A percentile compares a stretch with the other conserved stretches of the same genome.
phyloP scores from a whole-genome alignment of 2,888 invertebrate genomes.

The Abscondita cerata region DNA sequence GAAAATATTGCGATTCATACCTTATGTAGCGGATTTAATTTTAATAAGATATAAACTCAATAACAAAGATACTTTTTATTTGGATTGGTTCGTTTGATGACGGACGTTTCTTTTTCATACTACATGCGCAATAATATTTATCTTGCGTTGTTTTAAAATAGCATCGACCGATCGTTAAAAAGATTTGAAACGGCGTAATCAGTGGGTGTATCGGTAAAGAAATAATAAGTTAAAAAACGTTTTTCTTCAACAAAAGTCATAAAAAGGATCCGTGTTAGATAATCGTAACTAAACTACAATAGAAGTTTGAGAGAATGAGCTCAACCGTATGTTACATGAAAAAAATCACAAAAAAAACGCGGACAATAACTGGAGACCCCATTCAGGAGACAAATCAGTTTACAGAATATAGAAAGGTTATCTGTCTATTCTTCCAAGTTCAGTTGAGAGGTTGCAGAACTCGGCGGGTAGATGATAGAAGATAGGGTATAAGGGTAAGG shows the following conservation, averaged over 20 bases:
- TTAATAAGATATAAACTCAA: no score
- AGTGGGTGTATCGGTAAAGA: not conserved
- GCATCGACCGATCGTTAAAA: not conserved
- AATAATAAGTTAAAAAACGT: constrained; percentile 12
- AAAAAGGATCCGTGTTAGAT: constrained; percentile 23
- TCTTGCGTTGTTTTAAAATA: no score
- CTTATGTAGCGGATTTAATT: no score
- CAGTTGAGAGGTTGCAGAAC: constrained; percentile 41
- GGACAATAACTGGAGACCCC: constrained; percentile 40
- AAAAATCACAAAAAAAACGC: constrained; percentile 39
- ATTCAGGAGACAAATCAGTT: constrained; percentile 46
- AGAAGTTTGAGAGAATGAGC: constrained; percentile 32
- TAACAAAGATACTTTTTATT: no score
- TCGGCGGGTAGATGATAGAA: constrained; percentile 41
- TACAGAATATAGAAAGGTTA: constrained; percentile 44
- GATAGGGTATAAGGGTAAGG: constrained; percentile 44
- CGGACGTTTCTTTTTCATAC: no score
- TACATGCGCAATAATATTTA: no score
- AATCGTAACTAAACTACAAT: constrained; percentile 31
- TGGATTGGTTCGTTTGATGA: no score
- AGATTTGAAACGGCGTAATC: not conserved
- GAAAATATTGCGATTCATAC: no score
- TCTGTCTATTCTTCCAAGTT: constrained; percentile 43
- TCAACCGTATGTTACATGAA: constrained; percentile 35
- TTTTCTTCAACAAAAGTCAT: constrained; percentile 14